Evolutionary conservation across 2,888 invertebrate genomes (phyloP), one percentile per base, ranked within the genome.

Genomic region (Amphipyra tragopoginis): DNA sequence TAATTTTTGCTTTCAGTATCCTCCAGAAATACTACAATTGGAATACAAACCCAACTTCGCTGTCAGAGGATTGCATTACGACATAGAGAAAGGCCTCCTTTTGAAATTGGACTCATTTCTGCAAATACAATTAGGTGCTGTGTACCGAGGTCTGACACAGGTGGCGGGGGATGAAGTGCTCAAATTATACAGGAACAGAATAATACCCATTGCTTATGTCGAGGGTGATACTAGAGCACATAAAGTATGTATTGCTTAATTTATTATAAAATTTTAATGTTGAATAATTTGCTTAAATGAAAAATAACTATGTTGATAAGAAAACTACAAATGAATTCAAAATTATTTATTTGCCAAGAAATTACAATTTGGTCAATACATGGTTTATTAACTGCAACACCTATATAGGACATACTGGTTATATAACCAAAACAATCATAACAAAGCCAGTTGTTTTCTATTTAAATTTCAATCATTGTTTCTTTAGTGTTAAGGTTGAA

Each of bases 51-150:
- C 98, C n/a, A 96, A 97, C 72, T 99, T 99, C 95, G 98, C 99
- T 13, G 98, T 99, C 0, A 96, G 99, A 69, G 99, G 99, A 38
- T 96, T 99, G n/a, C 99, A 99, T 92, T 99, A 99, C 95, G 99
- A 99, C 88, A 98, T 99, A 84, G 97, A 98, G 90, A 98, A 98
- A 92, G 99, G 99, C 3, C 93, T 99, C 11, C 95, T 99, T 26
- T 95, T 99, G 79, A 99, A 99, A 90, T 95, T 99, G 79, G 99
- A 99, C 92, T 98, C 98, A 1, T 99, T 99, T 90, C 96, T 99
- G 76, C 98, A 99, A 96, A 98, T 99, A 75, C 99, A 99, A 90
- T 96, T 98, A 87, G 99, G 98, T 48, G 97, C 98, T 0, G 99
- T 99, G 0, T 99, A 98, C 90, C 95, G 97, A 79, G 99, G 99